Evolutionary conservation across 2,888 invertebrate genomes (phyloP).

Genomic region (Daptonema setosum): DNA sequence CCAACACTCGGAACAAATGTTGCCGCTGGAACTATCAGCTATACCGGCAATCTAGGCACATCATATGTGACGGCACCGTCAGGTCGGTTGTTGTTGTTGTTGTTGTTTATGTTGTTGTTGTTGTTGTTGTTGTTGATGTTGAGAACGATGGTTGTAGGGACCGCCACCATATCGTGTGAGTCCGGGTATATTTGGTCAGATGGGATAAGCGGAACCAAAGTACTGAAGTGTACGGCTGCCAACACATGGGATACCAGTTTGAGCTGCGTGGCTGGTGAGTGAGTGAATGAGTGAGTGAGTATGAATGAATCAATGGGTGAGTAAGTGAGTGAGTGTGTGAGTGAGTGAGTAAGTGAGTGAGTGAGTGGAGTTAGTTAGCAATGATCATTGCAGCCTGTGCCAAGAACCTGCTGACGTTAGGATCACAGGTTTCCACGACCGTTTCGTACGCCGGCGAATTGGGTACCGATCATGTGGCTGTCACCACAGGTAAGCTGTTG

Average conservation of each 20-base stretch:
- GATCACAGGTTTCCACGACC: not conserved
- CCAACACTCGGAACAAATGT: not conserved
- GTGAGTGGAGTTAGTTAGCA: not conserved
- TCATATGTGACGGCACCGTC: not conserved
- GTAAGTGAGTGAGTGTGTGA: not conserved
- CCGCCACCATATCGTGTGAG: too few relatives aligned
- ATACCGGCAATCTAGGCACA: not conserved
- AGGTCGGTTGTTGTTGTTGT: not conserved
- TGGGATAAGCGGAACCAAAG: not conserved
- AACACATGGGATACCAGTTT: not conserved
- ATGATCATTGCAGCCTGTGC: not conserved
- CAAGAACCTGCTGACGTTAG: not conserved
- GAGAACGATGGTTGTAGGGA: too few relatives aligned
- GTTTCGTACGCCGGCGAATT: not conserved
- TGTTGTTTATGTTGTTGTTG: too few relatives aligned
- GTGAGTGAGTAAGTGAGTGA: not conserved
- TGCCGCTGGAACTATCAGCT: not conserved
- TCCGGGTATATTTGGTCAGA: not conserved
- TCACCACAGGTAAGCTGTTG: not conserved
- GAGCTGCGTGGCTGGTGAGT: not conserved
- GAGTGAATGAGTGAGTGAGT: not conserved
- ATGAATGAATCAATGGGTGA: not conserved
- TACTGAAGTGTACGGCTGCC: not conserved
- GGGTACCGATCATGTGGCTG: not conserved
- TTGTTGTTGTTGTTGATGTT: too few relatives aligned